A percentile compares a stretch with the other conserved stretches of the same genome.
These are phyloP conservation scores for Dendrolimus punctatus DNA, from an alignment of 1,140 invertebrate species.

Conservation along the genomic window DNA sequence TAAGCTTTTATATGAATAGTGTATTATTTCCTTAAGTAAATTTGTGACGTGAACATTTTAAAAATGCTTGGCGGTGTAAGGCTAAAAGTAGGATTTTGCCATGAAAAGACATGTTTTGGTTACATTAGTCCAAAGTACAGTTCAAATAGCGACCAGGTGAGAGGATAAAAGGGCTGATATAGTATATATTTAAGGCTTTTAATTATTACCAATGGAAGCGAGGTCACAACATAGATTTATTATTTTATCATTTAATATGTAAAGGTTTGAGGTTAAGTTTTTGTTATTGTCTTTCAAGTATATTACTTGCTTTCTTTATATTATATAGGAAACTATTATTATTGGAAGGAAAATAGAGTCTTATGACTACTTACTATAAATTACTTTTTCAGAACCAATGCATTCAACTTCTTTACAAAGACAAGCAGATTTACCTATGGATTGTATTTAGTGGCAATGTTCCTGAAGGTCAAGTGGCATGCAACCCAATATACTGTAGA, in stretches of 20 bases:
- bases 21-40: no score
- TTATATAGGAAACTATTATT: no score
- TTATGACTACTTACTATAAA: no score
- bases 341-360: no score
- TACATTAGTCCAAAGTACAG: slow-evolving; percentile 60
- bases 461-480: slow-evolving; percentile 49
- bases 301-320: no score
- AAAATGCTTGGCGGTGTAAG: slow-evolving; percentile 50
- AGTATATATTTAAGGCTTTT: slow-evolving; percentile 4
- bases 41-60: slow-evolving; percentile 1
- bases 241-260: slow-evolving; percentile 4
- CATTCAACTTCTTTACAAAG: slow-evolving; percentile 48
- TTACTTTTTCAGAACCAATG: slow-evolving; percentile 41
- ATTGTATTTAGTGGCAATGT: slow-evolving; percentile 46
- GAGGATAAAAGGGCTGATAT: background rate
- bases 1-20: background rate
- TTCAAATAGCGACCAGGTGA: slow-evolving; percentile 52
- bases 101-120: slow-evolving; percentile 56
- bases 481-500: slow-evolving; percentile 48
- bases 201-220: no score
- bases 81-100: slow-evolving; percentile 47
- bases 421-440: slow-evolving; percentile 53
- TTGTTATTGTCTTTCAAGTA: slow-evolving; percentile 9
- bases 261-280: slow-evolving; percentile 16
- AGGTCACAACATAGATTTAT: slow-evolving; percentile 1